Evolutionary conservation across 2,888 invertebrate genomes (phyloP).

Genomic region (Blera fallax): DNA sequence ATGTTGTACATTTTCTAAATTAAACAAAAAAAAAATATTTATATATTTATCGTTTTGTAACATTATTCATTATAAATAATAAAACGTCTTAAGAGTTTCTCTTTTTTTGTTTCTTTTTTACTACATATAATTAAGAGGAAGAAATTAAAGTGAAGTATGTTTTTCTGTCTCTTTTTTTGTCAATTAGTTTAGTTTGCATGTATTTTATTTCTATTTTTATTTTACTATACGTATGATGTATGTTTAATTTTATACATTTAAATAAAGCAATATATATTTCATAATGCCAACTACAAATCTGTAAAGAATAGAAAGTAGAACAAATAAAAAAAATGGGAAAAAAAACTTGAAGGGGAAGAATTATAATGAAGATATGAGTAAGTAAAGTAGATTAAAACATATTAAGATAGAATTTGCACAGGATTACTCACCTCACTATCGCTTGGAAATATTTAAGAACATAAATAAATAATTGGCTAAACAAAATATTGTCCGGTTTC

Average conservation of each 20-base stretch:
- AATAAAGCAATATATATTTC: slow-evolving; percentile 54
- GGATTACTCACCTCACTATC: neutral
- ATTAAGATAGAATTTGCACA: neutral
- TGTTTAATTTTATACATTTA: slow-evolving; percentile 35
- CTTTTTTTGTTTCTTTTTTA: neutral
- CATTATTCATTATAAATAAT: slow-evolving; percentile 33
- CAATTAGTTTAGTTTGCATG: slow-evolving; percentile 21
- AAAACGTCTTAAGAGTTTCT: neutral
- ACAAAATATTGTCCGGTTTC: too few species aligned
- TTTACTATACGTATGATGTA: slow-evolving; percentile 38
- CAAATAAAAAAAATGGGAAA: slow-evolving; percentile 48
- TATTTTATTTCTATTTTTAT: slow-evolving; percentile 13
- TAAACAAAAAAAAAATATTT: slow-evolving; percentile 5
- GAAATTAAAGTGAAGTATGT: slow-evolving; percentile 14
- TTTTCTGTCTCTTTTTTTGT: neutral
- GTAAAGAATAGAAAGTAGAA: slow-evolving; percentile 69
- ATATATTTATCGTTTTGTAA: slow-evolving; percentile 15
- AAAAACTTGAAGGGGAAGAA: slow-evolving; percentile 6
- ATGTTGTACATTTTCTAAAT: slow-evolving; percentile 45
- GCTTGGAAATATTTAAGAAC: neutral
- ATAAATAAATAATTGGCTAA: too few species aligned
- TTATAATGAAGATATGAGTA: slow-evolving; percentile 7
- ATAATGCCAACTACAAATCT: slow-evolving; percentile 68
- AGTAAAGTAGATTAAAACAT: neutral
- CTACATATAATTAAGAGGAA: slow-evolving; percentile 38